phyloP scores from a whole-genome alignment of 2,888 invertebrate species.

The Muscina levida region DNA sequence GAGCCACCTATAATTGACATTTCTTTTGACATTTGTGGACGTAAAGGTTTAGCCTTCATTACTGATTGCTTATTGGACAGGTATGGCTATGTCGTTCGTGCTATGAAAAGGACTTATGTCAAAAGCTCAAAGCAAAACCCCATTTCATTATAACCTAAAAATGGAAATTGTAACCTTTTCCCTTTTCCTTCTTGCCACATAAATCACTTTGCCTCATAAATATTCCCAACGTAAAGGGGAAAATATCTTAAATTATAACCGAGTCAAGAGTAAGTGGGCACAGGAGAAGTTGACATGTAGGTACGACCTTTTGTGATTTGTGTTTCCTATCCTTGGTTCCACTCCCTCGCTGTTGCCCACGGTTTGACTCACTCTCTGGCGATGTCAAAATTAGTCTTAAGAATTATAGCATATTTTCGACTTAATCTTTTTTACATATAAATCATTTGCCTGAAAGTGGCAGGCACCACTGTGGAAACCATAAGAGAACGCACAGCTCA shows the following conservation, averaged over 20 bases:
- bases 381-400: slow-evolving; percentile 38
- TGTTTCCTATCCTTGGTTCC: not conserved
- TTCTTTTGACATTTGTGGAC: not conserved
- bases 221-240: not conserved
- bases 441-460: slow-evolving; percentile 26
- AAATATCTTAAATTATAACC: not conserved
- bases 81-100: not conserved
- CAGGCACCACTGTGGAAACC: not conserved
- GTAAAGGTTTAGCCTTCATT: not conserved
- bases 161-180: slow-evolving; percentile 5
- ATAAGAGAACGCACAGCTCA: not conserved
- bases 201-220: slow-evolving; percentile 27
- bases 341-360: not conserved
- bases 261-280: not conserved
- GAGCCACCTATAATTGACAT: not conserved
- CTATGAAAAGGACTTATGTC: not conserved
- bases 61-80: not conserved
- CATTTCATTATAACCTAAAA: not conserved
- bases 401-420: slow-evolving; percentile 41
- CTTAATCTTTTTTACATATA: slow-evolving; percentile 28
- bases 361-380: too few relatives aligned
- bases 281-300: not conserved
- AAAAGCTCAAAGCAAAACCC: not conserved
- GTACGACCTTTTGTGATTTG: not conserved
- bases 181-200: not conserved